Evolutionary conservation across 2,888 invertebrate genomes (phyloP), one percentile per base, ranked within the genome.

Genomic region (Cephalotes varians): DNA sequence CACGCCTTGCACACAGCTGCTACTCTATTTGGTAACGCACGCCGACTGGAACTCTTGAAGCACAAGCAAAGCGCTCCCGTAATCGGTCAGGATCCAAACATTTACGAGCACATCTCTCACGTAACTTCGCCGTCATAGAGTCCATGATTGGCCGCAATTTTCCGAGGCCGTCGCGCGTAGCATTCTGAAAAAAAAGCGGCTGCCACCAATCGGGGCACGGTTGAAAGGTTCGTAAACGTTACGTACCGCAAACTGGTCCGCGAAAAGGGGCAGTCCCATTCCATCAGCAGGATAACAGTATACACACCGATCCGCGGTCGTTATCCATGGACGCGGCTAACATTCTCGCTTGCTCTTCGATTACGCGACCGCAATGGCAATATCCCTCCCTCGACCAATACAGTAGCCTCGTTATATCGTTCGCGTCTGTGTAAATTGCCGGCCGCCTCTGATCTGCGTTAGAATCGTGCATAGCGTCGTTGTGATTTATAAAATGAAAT

Each of bases 291-390:
- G 28, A 49, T 47, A 28, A 21, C 21, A 2, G 3, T 51, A 49
- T n/a, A 44, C 18, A 64, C 64, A 64, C 40, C 4, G 10, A 47
- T 25, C 2, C 34, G 34, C 18, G 37, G 37, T 71, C 71, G 54
- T 71, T 54, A 69, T 47, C 44, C 51, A 18, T 21, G 62, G 21
- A 37, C 64, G 72, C 72, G 47, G 58, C 58, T 54, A 62, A 76
- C 65, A 28, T 76, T 54, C 65, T 76, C 72, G 58, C 72, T 72
- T 58, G 72, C 15, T n/a, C 72, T 40, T 72, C 37, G 74, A 76
- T 76, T 76, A 76, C 74, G 37, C 76, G 76, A 51, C 65, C 76
- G 76, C 76, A 76, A 76, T 65, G 65, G 65, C 76, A 76, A 65
- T 76, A 65, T 65, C 9, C n/a, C n/a, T n/a, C 40, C 44, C 21